Conservation (phyloP, 1,140 invertebrate genomes). For the Aplysia californica region DNA sequence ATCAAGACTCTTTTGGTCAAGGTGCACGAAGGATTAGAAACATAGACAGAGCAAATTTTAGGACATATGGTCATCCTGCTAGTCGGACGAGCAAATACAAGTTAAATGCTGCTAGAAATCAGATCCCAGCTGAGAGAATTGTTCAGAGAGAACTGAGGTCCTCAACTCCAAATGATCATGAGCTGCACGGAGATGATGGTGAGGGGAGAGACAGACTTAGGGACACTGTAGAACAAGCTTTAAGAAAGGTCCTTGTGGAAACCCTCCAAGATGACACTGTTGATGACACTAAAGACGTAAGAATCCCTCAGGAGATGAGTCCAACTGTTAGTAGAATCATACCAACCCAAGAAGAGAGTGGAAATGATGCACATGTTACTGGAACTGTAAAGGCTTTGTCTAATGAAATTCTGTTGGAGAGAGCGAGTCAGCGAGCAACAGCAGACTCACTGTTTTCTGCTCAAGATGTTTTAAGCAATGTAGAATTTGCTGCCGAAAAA, state of each 20-base stretch:
- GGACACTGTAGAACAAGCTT: too few relatives aligned
- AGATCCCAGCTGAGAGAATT: too few relatives aligned
- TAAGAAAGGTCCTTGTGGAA: too few relatives aligned
- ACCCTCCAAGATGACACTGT: too few relatives aligned
- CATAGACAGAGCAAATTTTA: neutral
- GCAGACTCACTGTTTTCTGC: constrained; percentile 46
- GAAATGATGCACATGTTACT: constrained; percentile 24
- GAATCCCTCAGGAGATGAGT: too few relatives aligned
- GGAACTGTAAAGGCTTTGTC: constrained; percentile 37
- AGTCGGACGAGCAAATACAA: too few relatives aligned
- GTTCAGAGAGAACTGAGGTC: neutral
- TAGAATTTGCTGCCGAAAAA: constrained; percentile 45
- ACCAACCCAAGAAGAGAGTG: neutral
- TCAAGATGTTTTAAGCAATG: constrained; percentile 43
- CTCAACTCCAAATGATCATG: neutral
- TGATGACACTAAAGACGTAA: too few relatives aligned
- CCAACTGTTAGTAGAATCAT: too few relatives aligned
- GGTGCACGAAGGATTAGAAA: neutral
- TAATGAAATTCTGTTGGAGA: constrained; percentile 38
- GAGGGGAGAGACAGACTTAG: too few relatives aligned
- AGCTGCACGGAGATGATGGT: too few relatives aligned
- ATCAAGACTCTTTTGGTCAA: too few relatives aligned
- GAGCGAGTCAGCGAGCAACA: constrained; percentile 39
- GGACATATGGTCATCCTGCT: constrained; percentile 23
- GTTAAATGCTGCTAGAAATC: too few relatives aligned